Evolutionary conservation across 1,140 invertebrate species (phyloP), one percentile per base, ranked within the genome.

Genomic region (Pseudomyrmex gracilis): DNA sequence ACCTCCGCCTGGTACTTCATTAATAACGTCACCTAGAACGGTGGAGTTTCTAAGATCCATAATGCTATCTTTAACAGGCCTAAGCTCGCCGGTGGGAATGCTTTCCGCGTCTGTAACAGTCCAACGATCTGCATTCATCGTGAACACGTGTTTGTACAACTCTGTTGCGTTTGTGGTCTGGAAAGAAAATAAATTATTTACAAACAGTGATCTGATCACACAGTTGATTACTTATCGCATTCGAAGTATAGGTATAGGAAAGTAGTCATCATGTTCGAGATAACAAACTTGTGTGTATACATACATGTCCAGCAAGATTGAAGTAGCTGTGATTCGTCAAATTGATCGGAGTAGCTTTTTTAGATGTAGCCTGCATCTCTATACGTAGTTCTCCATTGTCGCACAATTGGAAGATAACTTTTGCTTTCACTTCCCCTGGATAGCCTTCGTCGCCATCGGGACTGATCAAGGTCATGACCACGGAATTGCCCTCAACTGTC

Each of bases 311-410:
- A 77, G 96, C 97, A 49, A 99, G 94, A 94, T 99, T 99, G 92
- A 99, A 99, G 92, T 99, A 99, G 5, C 97, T 96, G 92, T 99
- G 98, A 93, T 99, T 99, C 0, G 98, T 98, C 57, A 99, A 93
- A 93, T 98, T 99, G 0, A 99, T 95, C 2, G 97, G 96, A 0
- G 98, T 99, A 8, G 97, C 95, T 91, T 97, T 97, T 0, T 96
- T 97, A 0, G 97, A 96, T 7, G 95, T 96, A 0, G 98, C 97
- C 77, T 95, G 95, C 93, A 97, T 98, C 20, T 96, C 93, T 4
- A 99, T 95, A 10, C 95, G 92, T 1, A 99, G 94, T 80, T 96
- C 95, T 87, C 98, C 97, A 61, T 97, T 95, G 17, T 96, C 94
- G 2, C 95, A 96, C 1, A 99, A 93, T 82, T 96, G 95, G 90